Percentiles rank a stretch among this genome's conserved stretches.
Evolutionary conservation across 2,888 invertebrate species (phyloP).

Genomic region (Linyphia triangularis): DNA sequence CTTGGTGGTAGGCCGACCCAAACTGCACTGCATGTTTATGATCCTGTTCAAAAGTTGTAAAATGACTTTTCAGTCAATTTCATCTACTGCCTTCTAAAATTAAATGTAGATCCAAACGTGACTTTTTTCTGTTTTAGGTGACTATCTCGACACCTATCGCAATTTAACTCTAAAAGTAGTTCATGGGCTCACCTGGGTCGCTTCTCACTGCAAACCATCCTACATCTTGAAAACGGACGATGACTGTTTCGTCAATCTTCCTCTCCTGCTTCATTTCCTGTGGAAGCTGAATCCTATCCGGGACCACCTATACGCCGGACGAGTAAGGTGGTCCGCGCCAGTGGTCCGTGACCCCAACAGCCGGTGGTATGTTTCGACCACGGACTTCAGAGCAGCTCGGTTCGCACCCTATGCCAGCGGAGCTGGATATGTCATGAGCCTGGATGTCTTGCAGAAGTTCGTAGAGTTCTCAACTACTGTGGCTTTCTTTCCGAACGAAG

Average conservation of each 20-base stretch:
- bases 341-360: conserved; percentile 78
- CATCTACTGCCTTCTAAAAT: neutral
- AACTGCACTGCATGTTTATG: no score
- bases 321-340: conserved; percentile 77
- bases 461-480: conserved; percentile 77
- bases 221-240: conserved; percentile 75
- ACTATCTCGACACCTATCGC: conserved; percentile 61
- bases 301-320: conserved; percentile 78
- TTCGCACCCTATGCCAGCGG: conserved; percentile 80
- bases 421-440: conserved; percentile 79
- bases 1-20: no score
- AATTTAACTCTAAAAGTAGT: conserved; percentile 69
- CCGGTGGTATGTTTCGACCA: conserved; percentile 78
- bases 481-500: conserved; percentile 79
- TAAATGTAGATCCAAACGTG: neutral
- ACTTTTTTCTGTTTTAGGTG: conserved; percentile 44
- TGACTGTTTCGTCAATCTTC: conserved; percentile 76
- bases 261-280: conserved; percentile 63
- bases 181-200: conserved; percentile 68
- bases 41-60: no score
- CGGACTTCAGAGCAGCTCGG: conserved; percentile 77
- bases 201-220: conserved; percentile 47
- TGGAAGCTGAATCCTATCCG: conserved; percentile 49
- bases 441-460: conserved; percentile 78
- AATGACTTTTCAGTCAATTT: neutral